These are phyloP conservation scores for Torymus texanus DNA, from an alignment of 2,888 invertebrate genomes.

Conservation along the genomic window DNA sequence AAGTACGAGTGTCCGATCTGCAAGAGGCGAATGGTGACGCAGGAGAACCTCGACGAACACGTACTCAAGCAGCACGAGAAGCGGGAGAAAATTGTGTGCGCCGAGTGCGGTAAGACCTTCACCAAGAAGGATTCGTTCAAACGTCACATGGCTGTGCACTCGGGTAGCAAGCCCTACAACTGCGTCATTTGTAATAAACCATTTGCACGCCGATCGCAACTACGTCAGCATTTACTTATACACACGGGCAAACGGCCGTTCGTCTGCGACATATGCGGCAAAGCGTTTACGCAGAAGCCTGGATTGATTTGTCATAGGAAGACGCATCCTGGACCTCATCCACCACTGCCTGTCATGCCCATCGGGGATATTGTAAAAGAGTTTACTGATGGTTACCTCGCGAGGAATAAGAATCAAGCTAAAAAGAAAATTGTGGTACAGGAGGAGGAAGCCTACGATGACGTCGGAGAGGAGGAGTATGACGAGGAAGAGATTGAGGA, in stretches of 20 bases:
- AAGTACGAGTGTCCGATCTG: constrained; percentile 73
- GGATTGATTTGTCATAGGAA: constrained; percentile 73
- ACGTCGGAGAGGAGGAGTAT: constrained; percentile 11
- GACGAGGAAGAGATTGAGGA: constrained; percentile 42
- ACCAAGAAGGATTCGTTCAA: constrained; percentile 73
- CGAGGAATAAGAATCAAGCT: neutral
- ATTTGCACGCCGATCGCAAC: constrained; percentile 71
- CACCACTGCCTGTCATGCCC: constrained; percentile 73
- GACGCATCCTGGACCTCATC: constrained; percentile 72
- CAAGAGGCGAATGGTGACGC: constrained; percentile 73
- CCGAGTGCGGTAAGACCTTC: constrained; percentile 72
- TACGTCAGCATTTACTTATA: constrained; percentile 72
- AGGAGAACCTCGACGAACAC: constrained; percentile 72
- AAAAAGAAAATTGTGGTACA: too few relatives aligned
- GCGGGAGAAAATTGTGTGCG: constrained; percentile 72
- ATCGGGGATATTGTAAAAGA: constrained; percentile 73
- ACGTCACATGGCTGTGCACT: constrained; percentile 73
- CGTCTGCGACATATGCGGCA: constrained; percentile 72
- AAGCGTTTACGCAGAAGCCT: constrained; percentile 72
- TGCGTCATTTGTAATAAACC: constrained; percentile 72
- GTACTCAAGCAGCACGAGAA: constrained; percentile 72
- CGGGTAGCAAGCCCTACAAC: constrained; percentile 70
- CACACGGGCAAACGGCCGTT: constrained; percentile 73
- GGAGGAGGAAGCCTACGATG: neutral
- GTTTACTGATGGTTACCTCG: constrained; percentile 66